Evolutionary conservation across 2,797 vertebrate species (phyloP), one percentile per base, ranked within the genome.

Genomic region (Cryptoprocta ferox): DNA sequence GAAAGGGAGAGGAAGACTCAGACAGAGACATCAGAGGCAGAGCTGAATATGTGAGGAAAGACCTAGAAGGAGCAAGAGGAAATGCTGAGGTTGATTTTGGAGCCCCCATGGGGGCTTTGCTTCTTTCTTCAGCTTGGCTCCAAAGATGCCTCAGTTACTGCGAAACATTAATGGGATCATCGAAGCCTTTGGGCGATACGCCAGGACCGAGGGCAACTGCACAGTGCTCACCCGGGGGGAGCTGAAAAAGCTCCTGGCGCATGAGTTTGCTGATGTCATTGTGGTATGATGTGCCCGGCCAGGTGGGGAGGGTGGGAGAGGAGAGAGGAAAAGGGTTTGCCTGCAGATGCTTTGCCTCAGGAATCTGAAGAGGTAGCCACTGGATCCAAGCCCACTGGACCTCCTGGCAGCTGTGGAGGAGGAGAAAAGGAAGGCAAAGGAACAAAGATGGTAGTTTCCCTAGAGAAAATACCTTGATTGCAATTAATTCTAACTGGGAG

Each of bases 131-230:
- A 97, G 97, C 12, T 78, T 59, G 59, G 91, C 65, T 42, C 39
- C 35, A 6, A 79, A 97, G 80, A 98, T 98, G 98, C 86, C 99
- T 39, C 99, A 99, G 65, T 98, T 99, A 83, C 99, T 99, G 80
- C 95, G 35, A 0, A 99, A 99, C 63, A 99, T 99, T 97, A 96
- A 98, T n/a, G 98, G 98, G 5, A 98, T 99, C 88, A 98, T 99
- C 48, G 96, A 83, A 35, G 98, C 99, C 93, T 99, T 99, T 92
- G 98, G 98, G 96, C 93, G 95, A 5, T 99, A 99, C 0, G 97
- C 99, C 66, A 98, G 97, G 4, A 98, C 42, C 0, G 98, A 99
- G 0, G 98, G 98, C 0, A 19, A 30, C 65, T 95, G 63, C 28
- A 95, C 87, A 65, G 98, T 98, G 0, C 98, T 99, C 75, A 99